Conservation (phyloP, 1,140 invertebrate species). For the Neuroterus valhalla region DNA sequence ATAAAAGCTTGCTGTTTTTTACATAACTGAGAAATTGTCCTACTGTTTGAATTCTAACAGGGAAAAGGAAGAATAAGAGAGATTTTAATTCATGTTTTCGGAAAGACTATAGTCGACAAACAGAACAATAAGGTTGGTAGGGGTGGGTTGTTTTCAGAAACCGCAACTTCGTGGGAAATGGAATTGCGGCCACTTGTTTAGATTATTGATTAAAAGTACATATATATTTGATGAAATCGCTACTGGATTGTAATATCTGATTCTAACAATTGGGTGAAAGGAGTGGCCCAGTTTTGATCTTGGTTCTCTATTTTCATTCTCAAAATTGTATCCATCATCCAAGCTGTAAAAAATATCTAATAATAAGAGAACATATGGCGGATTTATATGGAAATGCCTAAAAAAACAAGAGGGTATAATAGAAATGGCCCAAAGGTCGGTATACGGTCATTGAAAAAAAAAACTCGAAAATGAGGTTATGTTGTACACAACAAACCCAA, state of each 20-base stretch:
- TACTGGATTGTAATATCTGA: conserved; percentile 29
- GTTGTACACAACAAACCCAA: no score
- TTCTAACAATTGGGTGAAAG: conserved; percentile 28
- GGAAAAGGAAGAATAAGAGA: background rate
- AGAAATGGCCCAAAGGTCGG: no score
- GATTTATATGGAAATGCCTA: no score
- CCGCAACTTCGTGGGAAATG: conserved; percentile 42
- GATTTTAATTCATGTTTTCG: background rate
- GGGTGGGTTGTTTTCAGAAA: conserved; percentile 27
- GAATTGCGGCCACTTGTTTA: conserved; percentile 43
- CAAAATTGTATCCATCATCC: conserved; percentile 8
- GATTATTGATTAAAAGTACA: conserved; percentile 63
- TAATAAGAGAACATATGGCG: background rate
- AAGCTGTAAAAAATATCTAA: background rate
- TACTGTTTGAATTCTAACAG: background rate
- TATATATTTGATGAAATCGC: conserved; percentile 47
- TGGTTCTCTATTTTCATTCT: conserved; percentile 8
- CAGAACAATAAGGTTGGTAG: background rate
- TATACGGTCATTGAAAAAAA: no score
- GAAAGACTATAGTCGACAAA: no score
- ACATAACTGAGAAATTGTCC: background rate
- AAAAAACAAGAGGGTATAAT: no score
- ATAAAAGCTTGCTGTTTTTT: background rate
- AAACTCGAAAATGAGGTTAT: no score
- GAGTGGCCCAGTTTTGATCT: background rate